Conservation (phyloP, 1,140 invertebrate genomes). For the Zaprionus capensis region DNA sequence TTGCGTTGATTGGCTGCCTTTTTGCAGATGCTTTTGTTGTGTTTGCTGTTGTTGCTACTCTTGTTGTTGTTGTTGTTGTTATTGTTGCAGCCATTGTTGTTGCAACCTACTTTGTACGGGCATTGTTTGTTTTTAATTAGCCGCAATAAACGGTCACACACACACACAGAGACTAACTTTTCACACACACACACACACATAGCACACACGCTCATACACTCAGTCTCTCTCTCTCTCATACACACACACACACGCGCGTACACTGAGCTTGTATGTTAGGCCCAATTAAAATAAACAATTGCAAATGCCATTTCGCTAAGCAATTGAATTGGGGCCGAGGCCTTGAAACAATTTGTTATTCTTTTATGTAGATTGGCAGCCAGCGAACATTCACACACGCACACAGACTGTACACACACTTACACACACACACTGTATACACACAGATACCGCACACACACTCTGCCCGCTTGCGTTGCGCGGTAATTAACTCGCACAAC, state of each 20-base stretch:
- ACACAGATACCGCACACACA: neutral
- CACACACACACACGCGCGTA: constrained; percentile 32
- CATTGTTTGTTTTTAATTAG: constrained; percentile 83
- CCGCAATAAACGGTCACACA: constrained; percentile 75
- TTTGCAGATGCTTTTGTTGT: constrained; percentile 43
- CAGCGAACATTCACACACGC: neutral
- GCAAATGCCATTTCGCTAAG: constrained; percentile 77
- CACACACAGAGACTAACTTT: constrained; percentile 39
- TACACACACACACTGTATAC: neutral
- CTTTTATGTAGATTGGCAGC: constrained; percentile 43
- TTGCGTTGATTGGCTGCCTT: constrained; percentile 34
- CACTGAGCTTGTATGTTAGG: constrained; percentile 24
- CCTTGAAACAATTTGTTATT: constrained; percentile 77
- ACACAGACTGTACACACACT: neutral
- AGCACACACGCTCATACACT: neutral
- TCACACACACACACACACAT: neutral
- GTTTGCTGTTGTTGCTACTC: constrained; percentile 9
- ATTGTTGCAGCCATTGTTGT: constrained; percentile 61
- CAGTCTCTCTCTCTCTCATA: neutral
- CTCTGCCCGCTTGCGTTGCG: constrained; percentile 33
- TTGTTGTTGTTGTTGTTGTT: constrained; percentile 54
- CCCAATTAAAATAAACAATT: constrained; percentile 80
- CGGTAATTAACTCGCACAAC: constrained; percentile 76
- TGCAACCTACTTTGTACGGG: constrained; percentile 74
- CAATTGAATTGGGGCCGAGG: constrained; percentile 76